Evolutionary conservation across 2,888 invertebrate species (phyloP).

Genomic region (Phalera bucephala): DNA sequence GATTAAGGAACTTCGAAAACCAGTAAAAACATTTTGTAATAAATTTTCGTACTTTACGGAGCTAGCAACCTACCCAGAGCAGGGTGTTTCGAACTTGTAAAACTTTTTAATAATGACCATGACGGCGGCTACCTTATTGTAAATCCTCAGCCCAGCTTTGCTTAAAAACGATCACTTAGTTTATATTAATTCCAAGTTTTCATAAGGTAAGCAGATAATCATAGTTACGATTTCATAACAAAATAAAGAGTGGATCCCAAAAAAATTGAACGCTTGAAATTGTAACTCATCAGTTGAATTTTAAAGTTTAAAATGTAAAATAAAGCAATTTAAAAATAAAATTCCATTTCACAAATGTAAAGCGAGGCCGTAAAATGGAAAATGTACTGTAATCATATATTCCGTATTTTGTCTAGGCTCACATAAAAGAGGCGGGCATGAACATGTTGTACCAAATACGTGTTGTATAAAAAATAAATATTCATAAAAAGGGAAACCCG

Average conservation of each 20-base stretch:
- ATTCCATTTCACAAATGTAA: slow-evolving; percentile 27
- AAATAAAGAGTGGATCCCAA: too few relatives aligned
- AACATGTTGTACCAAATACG: slow-evolving; percentile 10
- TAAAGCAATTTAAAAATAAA: slow-evolving; percentile 19
- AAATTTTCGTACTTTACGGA: slow-evolving; percentile 64
- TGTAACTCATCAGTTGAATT: not conserved
- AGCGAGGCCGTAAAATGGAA: slow-evolving; percentile 20
- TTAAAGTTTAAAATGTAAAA: slow-evolving; percentile 3
- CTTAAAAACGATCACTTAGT: slow-evolving; percentile 7
- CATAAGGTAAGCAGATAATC: too few relatives aligned
- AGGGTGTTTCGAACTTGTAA: slow-evolving; percentile 52
- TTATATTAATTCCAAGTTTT: too few relatives aligned
- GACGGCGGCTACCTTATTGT: slow-evolving; percentile 24
- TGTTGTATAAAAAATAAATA: not conserved
- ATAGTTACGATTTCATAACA: too few relatives aligned
- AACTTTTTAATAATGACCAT: slow-evolving; percentile 52
- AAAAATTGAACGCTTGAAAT: not conserved
- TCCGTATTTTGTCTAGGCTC: slow-evolving; percentile 25
- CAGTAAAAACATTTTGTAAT: slow-evolving; percentile 76
- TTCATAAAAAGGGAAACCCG: slow-evolving; percentile 7
- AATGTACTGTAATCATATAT: slow-evolving; percentile 27
- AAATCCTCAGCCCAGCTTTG: slow-evolving; percentile 4
- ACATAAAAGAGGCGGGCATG: slow-evolving; percentile 10
- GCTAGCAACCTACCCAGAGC: slow-evolving; percentile 42
- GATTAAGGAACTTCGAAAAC: slow-evolving; percentile 77